These are phyloP conservation scores for Coracopsis vasa DNA, from an alignment of 2,113 vertebrate genomes.

Conservation along the genomic window DNA sequence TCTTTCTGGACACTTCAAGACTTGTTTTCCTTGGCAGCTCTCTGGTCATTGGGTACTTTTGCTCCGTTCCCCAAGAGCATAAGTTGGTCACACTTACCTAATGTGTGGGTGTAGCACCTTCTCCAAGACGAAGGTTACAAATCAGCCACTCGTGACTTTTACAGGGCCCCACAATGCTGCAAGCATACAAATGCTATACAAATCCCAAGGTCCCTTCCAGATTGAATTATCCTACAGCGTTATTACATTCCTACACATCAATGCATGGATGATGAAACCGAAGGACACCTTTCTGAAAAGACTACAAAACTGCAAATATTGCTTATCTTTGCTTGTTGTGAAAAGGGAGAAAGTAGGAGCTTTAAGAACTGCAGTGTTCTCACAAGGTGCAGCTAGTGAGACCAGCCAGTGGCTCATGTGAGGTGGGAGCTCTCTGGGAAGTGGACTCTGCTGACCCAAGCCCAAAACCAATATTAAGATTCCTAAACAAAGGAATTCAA, in stretches of 20 bases:
- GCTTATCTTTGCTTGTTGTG: neutral
- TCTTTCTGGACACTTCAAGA: neutral
- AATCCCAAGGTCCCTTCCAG: neutral
- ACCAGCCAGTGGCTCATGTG: neutral
- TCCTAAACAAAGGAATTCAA: neutral
- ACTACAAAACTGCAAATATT: neutral
- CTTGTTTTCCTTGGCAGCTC: neutral
- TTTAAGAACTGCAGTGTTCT: neutral
- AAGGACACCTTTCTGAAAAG: neutral
- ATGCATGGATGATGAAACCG: neutral
- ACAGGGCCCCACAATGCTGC: neutral
- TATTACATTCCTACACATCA: neutral
- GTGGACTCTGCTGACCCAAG: neutral
- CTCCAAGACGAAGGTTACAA: neutral
- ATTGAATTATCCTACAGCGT: neutral
- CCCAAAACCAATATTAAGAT: neutral
- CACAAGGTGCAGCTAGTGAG: neutral
- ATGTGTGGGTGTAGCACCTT: neutral
- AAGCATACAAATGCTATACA: neutral
- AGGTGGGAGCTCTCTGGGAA: neutral
- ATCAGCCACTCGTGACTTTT: neutral
- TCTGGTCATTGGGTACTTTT: rapidly evolving
- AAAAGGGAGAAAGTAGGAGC: neutral
- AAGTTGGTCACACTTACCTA: neutral
- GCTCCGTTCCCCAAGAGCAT: neutral